Evolutionary conservation across 2,113 vertebrate species (phyloP), one percentile per base, ranked within the genome.

Genomic region (Glaucomys volans): DNA sequence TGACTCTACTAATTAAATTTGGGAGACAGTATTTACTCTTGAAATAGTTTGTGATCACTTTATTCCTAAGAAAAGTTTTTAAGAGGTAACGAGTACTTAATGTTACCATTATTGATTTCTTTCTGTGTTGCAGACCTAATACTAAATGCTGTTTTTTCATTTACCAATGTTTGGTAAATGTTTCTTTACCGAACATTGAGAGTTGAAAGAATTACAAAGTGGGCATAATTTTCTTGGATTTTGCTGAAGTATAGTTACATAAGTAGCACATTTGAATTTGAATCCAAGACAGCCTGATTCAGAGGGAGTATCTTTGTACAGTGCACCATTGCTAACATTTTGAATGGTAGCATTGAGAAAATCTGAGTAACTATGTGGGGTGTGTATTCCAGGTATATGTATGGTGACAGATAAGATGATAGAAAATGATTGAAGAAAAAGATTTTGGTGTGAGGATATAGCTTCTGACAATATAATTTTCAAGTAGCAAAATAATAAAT

Each of bases 401-500:
- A 52, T 44, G 20, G 22, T 69, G 32, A 54, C 62, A 93, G 40
- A 44, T 37, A 83, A 83, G 40, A 64, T 64, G 69, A 44, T 59
- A 57, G 32, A 79, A 59, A 85, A 66, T 35, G 18, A 84, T 12
- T 4, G 85, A 52, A 66, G 32, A 47, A 57, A 47, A 47, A 47
- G 28, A 26, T 87, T 80, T 81, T 18, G 24, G 4, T 54, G 62
- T 26, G 3, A 88, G 37, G 32, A 93, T 57, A 80, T 59, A 37
- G 44, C 87, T 87, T 47, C 35, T 76, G 32, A n/a, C 57, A 83
- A 47, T 69, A 66, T 59, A 64, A 47, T 47, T 87, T 95, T 83
- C 20, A 82, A 88, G 81, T n/a, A 69, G 44, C 69, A 62, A 92
- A 92, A 44, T 71, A 92, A 44, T 71, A 81, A 91, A 66, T 81